Evolutionary conservation across 2,113 vertebrate species (phyloP).

Genomic region (Bothrops jararaca): DNA sequence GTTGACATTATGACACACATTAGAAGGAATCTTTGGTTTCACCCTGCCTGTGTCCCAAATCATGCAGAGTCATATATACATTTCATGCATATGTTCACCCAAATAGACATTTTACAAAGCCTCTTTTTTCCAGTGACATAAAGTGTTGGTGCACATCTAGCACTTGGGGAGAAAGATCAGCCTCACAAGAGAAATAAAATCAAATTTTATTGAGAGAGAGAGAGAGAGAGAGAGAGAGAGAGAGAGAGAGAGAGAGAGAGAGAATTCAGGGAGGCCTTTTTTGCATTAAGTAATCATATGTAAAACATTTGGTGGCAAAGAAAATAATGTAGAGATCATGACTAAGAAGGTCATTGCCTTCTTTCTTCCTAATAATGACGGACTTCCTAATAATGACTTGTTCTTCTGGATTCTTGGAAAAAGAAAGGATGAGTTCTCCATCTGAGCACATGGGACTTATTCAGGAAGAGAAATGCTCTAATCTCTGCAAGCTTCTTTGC

Average conservation of each 20-base stretch:
- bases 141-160: not conserved
- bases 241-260: not conserved
- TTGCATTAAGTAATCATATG: not conserved
- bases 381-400: not conserved
- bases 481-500: not conserved
- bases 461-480: not conserved
- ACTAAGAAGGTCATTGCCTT: not conserved
- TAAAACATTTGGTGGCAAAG: not conserved
- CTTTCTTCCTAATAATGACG: not conserved
- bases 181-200: not conserved
- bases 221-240: not conserved
- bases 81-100: not conserved
- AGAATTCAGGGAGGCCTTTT: not conserved
- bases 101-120: not conserved
- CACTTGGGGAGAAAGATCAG: not conserved
- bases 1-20: not conserved
- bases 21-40: constrained; percentile 16
- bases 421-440: not conserved
- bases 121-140: not conserved
- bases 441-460: not conserved
- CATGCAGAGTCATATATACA: not conserved
- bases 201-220: not conserved
- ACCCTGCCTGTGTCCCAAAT: not conserved
- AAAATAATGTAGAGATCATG: not conserved
- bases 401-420: not conserved